Percentiles rank a stretch among this genome's conserved stretches.
Evolutionary conservation across 2,797 vertebrate species (phyloP).

Genomic region (Scolopax bukidnonensis): DNA sequence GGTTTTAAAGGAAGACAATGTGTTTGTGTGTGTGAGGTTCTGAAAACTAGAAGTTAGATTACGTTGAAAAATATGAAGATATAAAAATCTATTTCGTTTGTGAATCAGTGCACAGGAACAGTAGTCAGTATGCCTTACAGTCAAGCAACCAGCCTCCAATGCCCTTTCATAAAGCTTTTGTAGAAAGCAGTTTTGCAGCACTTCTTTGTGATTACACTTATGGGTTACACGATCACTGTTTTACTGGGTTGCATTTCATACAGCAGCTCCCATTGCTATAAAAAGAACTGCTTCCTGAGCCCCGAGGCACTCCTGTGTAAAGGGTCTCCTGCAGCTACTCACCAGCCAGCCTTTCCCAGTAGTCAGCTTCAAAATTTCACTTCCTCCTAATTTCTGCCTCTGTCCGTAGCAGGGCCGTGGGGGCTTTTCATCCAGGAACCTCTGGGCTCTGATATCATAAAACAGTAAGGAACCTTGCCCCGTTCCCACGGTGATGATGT

Average conservation of each 20-base stretch:
- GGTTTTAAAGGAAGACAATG: background rate
- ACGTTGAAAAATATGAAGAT: background rate
- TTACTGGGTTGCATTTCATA: background rate
- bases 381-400: conserved; percentile 84
- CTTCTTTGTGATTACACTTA: background rate
- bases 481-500: conserved; percentile 98
- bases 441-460: conserved; percentile 95
- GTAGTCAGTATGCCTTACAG: background rate
- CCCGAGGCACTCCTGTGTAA: accelerated
- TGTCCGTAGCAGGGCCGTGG: conserved; percentile 76
- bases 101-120: background rate
- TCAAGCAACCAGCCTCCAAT: background rate
- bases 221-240: background rate
- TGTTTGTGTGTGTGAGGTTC: background rate
- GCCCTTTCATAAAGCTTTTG: background rate
- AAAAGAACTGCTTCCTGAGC: accelerated
- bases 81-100: background rate
- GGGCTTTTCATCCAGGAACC: conserved; percentile 89
- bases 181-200: background rate
- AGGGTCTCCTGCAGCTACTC: conserved; percentile 35
- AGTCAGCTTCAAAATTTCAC: conserved; percentile 89
- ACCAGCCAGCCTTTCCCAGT: conserved; percentile 99
- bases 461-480: conserved; percentile 96
- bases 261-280: background rate
- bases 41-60: background rate